Conservation (phyloP, 1,140 invertebrate genomes). For the Brachystomella parvula region DNA sequence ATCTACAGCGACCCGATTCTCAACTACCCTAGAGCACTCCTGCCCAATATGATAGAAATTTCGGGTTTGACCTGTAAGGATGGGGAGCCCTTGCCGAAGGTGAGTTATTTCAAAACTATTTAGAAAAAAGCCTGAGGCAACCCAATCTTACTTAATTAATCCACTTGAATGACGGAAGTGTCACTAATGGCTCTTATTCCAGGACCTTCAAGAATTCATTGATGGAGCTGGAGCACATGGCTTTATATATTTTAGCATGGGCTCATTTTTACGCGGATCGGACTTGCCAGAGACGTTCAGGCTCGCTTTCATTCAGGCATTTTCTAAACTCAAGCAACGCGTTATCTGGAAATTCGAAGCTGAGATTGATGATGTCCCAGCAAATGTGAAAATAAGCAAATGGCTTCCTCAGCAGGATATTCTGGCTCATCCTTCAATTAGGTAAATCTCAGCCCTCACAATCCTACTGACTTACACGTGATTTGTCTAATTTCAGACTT, state of each 20-base stretch:
- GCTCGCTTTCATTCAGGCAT: conserved; percentile 57
- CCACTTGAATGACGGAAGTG: too few species aligned
- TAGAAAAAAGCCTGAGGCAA: not conserved
- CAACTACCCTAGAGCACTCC: conserved; percentile 45
- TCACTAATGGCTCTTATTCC: too few species aligned
- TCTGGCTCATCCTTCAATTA: conserved; percentile 45
- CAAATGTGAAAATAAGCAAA: conserved; percentile 59
- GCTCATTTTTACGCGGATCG: conserved; percentile 62
- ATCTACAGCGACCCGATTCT: conserved; percentile 51
- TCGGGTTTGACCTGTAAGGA: conserved; percentile 43
- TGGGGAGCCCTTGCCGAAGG: not conserved
- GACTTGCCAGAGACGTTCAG: conserved; percentile 63
- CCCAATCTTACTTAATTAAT: not conserved
- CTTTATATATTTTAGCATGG: conserved; percentile 72
- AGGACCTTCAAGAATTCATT: conserved; percentile 11
- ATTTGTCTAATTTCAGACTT: too few species aligned
- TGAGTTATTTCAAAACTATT: not conserved
- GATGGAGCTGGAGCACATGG: conserved; percentile 52
- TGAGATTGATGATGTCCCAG: conserved; percentile 43
- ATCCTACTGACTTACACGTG: too few species aligned
- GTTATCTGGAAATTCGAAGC: conserved; percentile 43
- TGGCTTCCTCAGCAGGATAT: conserved; percentile 78
- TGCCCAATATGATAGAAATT: conserved; percentile 50
- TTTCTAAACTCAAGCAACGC: conserved; percentile 50
- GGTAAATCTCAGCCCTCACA: too few species aligned